Conservation (phyloP, 64 coral and sea anemone species). For the Stichodactyla helianthus region DNA sequence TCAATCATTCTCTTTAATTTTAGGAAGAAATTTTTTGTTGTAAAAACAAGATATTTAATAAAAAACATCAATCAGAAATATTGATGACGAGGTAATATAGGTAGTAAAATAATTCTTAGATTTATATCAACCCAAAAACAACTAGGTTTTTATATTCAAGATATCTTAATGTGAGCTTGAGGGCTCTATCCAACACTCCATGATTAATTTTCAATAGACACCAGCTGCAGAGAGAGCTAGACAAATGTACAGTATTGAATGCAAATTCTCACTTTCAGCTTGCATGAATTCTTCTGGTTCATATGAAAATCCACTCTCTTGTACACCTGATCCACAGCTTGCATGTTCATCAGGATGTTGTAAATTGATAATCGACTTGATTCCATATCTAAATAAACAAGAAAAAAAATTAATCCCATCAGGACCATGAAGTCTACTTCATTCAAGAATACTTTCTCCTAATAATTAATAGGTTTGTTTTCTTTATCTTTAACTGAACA, state of each 20-base stretch:
- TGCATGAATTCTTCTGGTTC: slow-evolving; percentile 90
- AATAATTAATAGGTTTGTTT: background rate
- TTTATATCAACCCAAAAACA: no score
- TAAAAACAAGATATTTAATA: no score
- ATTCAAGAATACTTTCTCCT: background rate
- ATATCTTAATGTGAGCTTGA: background rate
- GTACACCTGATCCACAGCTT: slow-evolving; percentile 92
- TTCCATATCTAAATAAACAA: slow-evolving; percentile 51
- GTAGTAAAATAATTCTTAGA: no score
- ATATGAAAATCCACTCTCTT: slow-evolving; percentile 91
- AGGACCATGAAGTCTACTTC: background rate
- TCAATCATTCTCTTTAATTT: no score
- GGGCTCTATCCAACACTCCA: background rate
- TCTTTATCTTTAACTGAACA: background rate
- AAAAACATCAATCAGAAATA: no score
- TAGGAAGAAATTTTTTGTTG: no score
- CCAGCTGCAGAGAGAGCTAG: background rate
- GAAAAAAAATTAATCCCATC: background rate
- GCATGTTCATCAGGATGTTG: slow-evolving; percentile 91
- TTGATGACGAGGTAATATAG: no score
- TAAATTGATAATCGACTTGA: slow-evolving; percentile 91
- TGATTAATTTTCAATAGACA: background rate
- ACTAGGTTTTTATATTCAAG: background rate
- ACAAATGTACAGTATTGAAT: background rate
- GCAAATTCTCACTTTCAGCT: slow-evolving; percentile 55